phyloP scores from a whole-genome alignment of 2,113 vertebrate genomes.

The Psettodes erumei region DNA sequence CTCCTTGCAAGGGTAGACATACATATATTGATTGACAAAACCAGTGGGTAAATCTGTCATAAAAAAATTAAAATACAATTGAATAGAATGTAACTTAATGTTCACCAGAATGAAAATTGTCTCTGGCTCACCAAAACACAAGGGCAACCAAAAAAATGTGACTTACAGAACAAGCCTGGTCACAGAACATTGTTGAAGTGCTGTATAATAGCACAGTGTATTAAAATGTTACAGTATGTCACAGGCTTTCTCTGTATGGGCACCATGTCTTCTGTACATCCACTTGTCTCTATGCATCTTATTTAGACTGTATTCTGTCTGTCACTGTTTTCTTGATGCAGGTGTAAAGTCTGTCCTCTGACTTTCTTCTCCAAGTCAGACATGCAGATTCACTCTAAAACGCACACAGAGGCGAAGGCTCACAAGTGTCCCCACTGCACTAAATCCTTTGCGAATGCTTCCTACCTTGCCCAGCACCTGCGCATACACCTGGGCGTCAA shows the following conservation, averaged over 20 bases:
- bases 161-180: too few relatives aligned
- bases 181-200: too few relatives aligned
- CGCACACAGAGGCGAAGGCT: slow-evolving; percentile 97
- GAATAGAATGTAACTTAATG: not conserved
- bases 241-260: not conserved
- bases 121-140: not conserved
- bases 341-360: slow-evolving; percentile 97
- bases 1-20: too few relatives aligned
- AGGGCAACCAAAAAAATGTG: too few relatives aligned
- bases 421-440: slow-evolving; percentile 99
- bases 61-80: not conserved
- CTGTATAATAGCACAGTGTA: too few relatives aligned
- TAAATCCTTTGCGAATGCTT: slow-evolving; percentile 95
- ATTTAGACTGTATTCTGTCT: slow-evolving; percentile 5
- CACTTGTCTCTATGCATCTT: not conserved
- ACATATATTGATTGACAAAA: too few relatives aligned
- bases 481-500: slow-evolving; percentile 97
- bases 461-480: slow-evolving; percentile 98
- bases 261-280: not conserved
- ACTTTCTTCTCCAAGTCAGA: slow-evolving; percentile 99
- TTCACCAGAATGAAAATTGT: not conserved
- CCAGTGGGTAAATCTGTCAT: not conserved
- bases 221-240: too few relatives aligned
- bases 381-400: slow-evolving; percentile 99
- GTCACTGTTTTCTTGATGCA: slow-evolving; percentile 61